Evolutionary conservation across 1,140 invertebrate species (phyloP).

Genomic region (Dinoponera quadriceps): DNA sequence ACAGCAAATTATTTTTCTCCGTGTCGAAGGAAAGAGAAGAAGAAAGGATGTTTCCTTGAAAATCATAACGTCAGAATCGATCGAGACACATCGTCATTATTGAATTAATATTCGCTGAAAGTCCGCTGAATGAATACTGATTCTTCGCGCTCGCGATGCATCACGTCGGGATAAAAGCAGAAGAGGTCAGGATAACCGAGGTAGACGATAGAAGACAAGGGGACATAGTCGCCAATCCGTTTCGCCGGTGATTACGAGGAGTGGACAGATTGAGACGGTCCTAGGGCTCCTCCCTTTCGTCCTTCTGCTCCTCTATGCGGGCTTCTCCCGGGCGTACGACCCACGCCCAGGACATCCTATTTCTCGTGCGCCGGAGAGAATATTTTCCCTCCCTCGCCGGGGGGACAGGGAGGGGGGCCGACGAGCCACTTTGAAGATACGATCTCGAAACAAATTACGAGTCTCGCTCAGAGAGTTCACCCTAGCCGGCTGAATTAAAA

Average conservation of each 20-base stretch:
- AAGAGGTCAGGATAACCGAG: conserved; percentile 7
- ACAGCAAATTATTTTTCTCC: too few relatives aligned
- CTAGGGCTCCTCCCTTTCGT: conserved; percentile 51
- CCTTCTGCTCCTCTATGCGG: conserved; percentile 42
- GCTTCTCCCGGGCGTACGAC: conserved; percentile 24
- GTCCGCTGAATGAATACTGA: too few relatives aligned
- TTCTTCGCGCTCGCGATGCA: background rate
- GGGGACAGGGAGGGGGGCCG: conserved; percentile 73
- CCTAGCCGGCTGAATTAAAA: conserved; percentile 74
- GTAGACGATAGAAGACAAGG: conserved; percentile 35
- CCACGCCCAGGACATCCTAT: conserved; percentile 31
- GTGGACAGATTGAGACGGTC: conserved; percentile 66
- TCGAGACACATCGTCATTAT: too few relatives aligned
- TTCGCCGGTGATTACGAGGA: conserved; percentile 64
- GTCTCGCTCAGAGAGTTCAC: conserved; percentile 72
- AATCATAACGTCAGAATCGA: too few relatives aligned
- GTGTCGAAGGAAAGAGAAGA: too few relatives aligned
- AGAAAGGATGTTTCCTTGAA: too few relatives aligned
- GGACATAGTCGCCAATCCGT: conserved; percentile 49
- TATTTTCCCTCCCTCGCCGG: conserved; percentile 59
- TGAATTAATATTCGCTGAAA: too few relatives aligned
- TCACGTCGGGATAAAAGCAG: background rate
- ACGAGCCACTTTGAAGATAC: conserved; percentile 83
- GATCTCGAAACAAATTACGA: conserved; percentile 85
- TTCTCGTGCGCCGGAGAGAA: conserved; percentile 47